A percentile compares a stretch with the other conserved stretches of the same genome.
phyloP scores from a whole-genome alignment of 2,888 invertebrate genomes.

The Mechanitis mazaeus region DNA sequence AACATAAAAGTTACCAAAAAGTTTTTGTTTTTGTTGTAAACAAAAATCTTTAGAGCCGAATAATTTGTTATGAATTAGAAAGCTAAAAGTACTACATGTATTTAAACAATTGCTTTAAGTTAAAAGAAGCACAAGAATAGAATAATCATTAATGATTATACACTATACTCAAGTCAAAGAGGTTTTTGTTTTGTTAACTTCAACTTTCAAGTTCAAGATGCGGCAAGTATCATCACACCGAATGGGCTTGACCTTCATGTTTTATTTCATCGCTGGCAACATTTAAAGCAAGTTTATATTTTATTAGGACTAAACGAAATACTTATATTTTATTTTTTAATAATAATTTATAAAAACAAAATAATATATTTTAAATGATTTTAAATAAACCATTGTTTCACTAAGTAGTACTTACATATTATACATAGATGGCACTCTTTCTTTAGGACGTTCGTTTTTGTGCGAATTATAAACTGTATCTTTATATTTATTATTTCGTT shows the following conservation, averaged over 20 bases:
- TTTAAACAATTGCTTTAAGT: background rate
- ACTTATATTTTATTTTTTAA: background rate
- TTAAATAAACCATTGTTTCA: background rate
- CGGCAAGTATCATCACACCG: conserved; percentile 1
- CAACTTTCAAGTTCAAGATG: conserved; percentile 15
- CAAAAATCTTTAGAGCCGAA: conserved; percentile 2
- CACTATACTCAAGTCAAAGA: background rate
- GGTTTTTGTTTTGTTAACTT: conserved; percentile 10
- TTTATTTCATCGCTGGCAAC: conserved; percentile 4
- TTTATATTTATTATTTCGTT: conserved; percentile 52
- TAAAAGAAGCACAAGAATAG: too few relatives aligned
- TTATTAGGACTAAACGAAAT: conserved; percentile 2
- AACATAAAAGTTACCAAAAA: conserved; percentile 44
- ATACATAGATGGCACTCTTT: conserved; percentile 62
- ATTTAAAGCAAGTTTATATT: background rate
- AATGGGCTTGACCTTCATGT: conserved; percentile 18
- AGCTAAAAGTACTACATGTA: background rate
- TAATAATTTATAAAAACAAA: background rate
- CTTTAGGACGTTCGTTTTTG: conserved; percentile 43
- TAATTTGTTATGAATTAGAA: background rate
- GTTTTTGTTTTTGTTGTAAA: conserved; percentile 35
- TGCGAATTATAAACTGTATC: conserved; percentile 52
- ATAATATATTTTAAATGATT: background rate
- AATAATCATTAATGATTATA: too few relatives aligned
- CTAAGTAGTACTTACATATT: conserved; percentile 49